Base-by-base conservation (phyloP, 2,113 vertebrate species). In the Psettodes erumei region DNA sequence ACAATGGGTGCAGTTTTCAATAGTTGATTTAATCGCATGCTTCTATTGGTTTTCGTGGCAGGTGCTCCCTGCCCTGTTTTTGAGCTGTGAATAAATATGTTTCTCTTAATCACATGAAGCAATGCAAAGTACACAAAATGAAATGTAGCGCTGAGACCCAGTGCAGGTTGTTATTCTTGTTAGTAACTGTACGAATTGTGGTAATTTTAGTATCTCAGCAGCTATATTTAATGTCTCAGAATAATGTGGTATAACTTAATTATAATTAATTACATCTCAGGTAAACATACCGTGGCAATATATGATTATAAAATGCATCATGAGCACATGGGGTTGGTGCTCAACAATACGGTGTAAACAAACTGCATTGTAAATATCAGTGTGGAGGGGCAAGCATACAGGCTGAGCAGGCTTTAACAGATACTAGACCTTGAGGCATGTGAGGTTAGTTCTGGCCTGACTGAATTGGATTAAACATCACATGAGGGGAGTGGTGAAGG, bases 381-480 rank as follows among this genome's bases (percentile, higher is more conserved):
- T 40, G 23, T 21, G 60, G 33, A 47, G 28, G 33, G 18, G 62
- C 32, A 65, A 47, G 47, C 67, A 69, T 58, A 71, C 42, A 23
- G 47, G 75, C 32, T 60, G 40, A 38, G 64, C 83, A 75, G 59
- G 54, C 60, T 67, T 68, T 56, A 68, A 77, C 48, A 71, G 63
- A 84, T 43, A 18, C 66, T 70, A 23, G 35, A 73, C 68, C 66
- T 69, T 54, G 43, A 83, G 69, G 63, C 81, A 81, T 82, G 77
- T 68, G 82, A 76, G 68, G 50, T 71, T 69, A 70, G 85, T 77
- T 79, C 33, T 71, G 75, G 50, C 55, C 56, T n/a, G 27, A 69
- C 2, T 30, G 50, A 86, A 90, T 87, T 77, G 72, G 82, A 89
- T 85, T 86, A 79, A 79, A 78, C 33, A 77, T 89, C 85, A 87